These are phyloP conservation scores for Falco novaeseelandiae DNA, from an alignment of 2,797 vertebrate species.

Conservation along the genomic window DNA sequence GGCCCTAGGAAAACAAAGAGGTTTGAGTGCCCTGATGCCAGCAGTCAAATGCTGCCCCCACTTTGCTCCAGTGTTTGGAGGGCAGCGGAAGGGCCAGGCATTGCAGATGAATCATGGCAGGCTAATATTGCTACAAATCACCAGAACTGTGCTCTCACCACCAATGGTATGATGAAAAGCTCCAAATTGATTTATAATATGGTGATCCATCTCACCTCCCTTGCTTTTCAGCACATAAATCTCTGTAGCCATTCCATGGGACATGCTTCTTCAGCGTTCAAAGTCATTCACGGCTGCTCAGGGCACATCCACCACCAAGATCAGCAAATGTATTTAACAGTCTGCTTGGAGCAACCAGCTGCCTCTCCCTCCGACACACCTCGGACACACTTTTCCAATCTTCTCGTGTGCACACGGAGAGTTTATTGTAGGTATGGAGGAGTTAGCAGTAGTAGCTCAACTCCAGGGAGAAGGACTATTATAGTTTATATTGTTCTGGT, in stretches of 20 bases:
- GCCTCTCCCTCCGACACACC: not conserved
- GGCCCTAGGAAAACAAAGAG: not conserved
- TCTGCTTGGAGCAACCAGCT: not conserved
- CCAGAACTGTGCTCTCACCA: not conserved
- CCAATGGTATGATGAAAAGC: not conserved
- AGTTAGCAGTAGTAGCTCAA: not conserved
- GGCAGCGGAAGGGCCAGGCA: not conserved
- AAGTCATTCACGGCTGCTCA: not conserved
- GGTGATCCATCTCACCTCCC: not conserved
- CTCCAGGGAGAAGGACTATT: not conserved
- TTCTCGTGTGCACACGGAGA: rapidly evolving
- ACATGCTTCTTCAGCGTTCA: not conserved
- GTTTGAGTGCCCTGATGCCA: not conserved
- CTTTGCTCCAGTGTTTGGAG: not conserved
- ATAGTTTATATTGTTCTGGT: not conserved
- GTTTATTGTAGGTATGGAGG: not conserved
- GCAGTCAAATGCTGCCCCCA: rapidly evolving
- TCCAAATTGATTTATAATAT: not conserved
- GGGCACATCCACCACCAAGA: not conserved
- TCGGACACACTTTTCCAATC: not conserved
- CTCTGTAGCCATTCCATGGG: not conserved
- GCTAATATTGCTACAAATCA: not conserved
- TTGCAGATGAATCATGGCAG: not conserved
- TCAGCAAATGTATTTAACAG: not conserved
- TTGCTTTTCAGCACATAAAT: not conserved